phyloP scores from a whole-genome alignment of 2,113 vertebrate species.

The Entelurus aequoreus region DNA sequence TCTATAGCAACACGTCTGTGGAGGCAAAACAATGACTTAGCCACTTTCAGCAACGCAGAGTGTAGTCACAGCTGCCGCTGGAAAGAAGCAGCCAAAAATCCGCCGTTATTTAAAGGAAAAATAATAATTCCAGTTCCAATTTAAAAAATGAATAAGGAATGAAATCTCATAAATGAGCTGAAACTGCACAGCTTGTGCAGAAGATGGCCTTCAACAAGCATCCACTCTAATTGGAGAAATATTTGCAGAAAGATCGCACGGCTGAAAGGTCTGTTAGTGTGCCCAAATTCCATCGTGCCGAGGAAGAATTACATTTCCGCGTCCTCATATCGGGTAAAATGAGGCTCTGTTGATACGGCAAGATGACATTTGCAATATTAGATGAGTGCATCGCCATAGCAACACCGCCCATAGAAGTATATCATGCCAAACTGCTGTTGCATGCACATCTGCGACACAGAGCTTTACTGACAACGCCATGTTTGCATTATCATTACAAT shows the following conservation, averaged over 20 bases:
- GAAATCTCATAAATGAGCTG: background rate
- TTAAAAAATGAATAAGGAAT: slow-evolving; percentile 20
- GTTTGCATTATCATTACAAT: background rate
- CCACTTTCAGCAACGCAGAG: slow-evolving; percentile 7
- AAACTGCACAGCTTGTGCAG: background rate
- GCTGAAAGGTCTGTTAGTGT: background rate
- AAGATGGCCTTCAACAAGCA: background rate
- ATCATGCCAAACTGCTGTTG: background rate
- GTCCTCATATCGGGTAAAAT: slow-evolving; percentile 20
- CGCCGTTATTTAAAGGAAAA: slow-evolving; percentile 9
- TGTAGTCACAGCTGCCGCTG: slow-evolving; percentile 6
- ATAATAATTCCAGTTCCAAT: background rate
- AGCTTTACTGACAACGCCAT: background rate
- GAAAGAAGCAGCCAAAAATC: slow-evolving; percentile 15
- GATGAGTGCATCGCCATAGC: slow-evolving; percentile 33
- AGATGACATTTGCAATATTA: slow-evolving; percentile 40
- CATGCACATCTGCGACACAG: background rate
- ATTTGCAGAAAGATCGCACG: slow-evolving; percentile 8
- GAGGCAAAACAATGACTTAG: slow-evolving; percentile 1
- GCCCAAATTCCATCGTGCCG: slow-evolving; percentile 16
- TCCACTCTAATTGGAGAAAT: background rate
- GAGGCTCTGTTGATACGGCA: slow-evolving; percentile 20
- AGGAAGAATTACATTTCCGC: slow-evolving; percentile 19
- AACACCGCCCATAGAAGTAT: slow-evolving; percentile 16
- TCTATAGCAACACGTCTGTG: slow-evolving; percentile 22